Conservation (phyloP, 2,113 vertebrate species). For the Phalacrocorax carbo region DNA sequence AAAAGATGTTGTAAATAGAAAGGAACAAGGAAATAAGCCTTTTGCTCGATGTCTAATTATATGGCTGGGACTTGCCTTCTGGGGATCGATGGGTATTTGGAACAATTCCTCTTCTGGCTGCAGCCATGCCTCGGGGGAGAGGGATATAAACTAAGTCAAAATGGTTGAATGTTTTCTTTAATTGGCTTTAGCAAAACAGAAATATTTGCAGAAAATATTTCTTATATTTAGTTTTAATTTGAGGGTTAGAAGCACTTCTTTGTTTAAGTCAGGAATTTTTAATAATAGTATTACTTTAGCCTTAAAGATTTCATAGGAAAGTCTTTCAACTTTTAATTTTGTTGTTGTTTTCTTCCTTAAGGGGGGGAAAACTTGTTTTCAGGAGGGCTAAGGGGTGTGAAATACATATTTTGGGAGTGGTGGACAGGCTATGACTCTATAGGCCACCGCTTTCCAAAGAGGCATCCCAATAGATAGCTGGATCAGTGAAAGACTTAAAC, state of each 20-base stretch:
- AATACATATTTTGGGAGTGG: neutral
- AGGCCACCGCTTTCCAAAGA: neutral
- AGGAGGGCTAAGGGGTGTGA: neutral
- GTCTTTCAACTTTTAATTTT: neutral
- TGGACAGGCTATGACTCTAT: neutral
- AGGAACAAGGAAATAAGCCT: neutral
- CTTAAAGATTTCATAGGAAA: neutral
- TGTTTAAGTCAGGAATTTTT: neutral
- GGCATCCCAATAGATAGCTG: neutral
- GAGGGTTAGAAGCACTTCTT: neutral
- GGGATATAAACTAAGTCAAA: neutral
- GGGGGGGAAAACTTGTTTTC: neutral
- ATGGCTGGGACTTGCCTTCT: neutral
- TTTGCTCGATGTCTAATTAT: neutral
- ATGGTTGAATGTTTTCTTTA: neutral
- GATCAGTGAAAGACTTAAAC: neutral
- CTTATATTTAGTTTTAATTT: neutral
- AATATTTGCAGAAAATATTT: neutral
- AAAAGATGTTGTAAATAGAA: conserved; percentile 12
- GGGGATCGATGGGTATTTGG: conserved; percentile 4
- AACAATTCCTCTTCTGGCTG: conserved; percentile 28
- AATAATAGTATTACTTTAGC: neutral
- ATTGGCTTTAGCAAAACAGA: neutral
- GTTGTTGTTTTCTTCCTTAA: neutral
- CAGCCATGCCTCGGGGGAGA: neutral